Conservation (phyloP, 2,113 vertebrate species). For the Phylloscopus whistleri region DNA sequence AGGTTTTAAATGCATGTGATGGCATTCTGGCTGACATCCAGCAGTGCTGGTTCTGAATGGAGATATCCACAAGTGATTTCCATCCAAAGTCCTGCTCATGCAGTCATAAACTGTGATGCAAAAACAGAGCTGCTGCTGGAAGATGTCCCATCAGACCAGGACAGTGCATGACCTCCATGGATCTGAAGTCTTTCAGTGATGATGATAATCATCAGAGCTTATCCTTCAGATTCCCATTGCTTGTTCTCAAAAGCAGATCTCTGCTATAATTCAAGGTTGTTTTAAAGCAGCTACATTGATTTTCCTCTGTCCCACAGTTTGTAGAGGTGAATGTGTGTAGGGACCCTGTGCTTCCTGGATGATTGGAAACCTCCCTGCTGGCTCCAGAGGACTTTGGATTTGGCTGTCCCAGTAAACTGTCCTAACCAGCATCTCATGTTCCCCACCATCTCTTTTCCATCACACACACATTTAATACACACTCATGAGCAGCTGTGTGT, state of each 20-base stretch:
- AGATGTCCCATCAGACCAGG: not conserved
- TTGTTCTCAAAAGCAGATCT: not conserved
- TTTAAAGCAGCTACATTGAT: not conserved
- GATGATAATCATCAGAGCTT: not conserved
- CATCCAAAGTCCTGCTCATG: not conserved
- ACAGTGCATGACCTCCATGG: fast-evolving
- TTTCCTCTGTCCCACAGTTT: not conserved
- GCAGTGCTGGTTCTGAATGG: not conserved
- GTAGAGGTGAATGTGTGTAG: not conserved
- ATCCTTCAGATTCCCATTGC: not conserved
- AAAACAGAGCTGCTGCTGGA: not conserved
- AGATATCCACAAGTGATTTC: not conserved
- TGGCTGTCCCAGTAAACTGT: not conserved
- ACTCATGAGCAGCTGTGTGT: not conserved
- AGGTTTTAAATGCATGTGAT: not conserved
- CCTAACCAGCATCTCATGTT: not conserved
- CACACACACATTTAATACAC: not conserved
- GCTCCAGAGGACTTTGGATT: not conserved
- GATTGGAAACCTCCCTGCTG: not conserved
- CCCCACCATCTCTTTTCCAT: not conserved
- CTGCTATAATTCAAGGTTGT: not conserved
- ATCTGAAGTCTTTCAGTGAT: not conserved
- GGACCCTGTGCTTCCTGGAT: not conserved
- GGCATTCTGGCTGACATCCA: not conserved
- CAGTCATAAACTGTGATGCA: not conserved